These are phyloP conservation scores for Spizaetus ornatus DNA, from an alignment of 2,113 vertebrate genomes.

Conservation along the genomic window DNA sequence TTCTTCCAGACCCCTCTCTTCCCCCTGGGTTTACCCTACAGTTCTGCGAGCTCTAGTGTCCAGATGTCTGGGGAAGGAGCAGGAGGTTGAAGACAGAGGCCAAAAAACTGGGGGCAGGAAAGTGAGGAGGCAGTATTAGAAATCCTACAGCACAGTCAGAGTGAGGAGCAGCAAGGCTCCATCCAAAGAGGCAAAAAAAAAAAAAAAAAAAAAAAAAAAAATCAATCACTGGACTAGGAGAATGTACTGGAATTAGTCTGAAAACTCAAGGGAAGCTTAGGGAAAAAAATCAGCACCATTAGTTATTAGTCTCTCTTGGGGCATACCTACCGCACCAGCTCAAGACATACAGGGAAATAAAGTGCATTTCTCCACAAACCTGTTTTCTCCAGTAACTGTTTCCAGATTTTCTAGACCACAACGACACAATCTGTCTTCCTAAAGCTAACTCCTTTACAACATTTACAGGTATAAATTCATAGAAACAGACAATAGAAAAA, in stretches of 20 bases:
- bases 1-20: not conserved
- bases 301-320: not conserved
- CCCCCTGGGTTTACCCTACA: not conserved
- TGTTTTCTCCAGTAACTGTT: not conserved
- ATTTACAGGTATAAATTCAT: not conserved
- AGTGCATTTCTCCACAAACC: not conserved
- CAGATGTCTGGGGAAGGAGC: not conserved
- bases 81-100: not conserved
- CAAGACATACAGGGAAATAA: not conserved
- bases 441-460: not conserved
- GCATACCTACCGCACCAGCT: not conserved
- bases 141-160: not conserved
- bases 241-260: not conserved
- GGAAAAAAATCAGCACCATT: not conserved
- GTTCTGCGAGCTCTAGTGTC: not conserved
- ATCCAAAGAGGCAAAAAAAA: not conserved
- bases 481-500: not conserved
- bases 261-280: not conserved
- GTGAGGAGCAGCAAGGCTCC: rapidly evolving
- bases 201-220: not conserved
- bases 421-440: not conserved
- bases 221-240: not conserved
- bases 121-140: not conserved
- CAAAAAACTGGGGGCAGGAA: not conserved
- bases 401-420: conserved; percentile 29